Conservation (phyloP, 2,113 vertebrate genomes). For the Melanostigma gelatinosum region DNA sequence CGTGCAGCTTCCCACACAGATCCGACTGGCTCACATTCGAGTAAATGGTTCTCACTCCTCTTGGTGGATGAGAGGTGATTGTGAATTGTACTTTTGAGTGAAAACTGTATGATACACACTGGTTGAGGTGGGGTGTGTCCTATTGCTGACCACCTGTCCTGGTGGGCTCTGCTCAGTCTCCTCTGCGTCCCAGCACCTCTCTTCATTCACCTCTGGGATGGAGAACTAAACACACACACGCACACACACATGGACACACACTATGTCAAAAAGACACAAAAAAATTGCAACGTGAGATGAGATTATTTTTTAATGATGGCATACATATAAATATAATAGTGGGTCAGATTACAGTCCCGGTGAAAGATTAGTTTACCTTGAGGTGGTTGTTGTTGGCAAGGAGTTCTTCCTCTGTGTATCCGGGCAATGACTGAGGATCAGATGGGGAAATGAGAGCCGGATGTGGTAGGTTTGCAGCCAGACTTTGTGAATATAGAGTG, state of each 20-base stretch:
- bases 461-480: conserved; percentile 14
- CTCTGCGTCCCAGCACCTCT: conserved; percentile 69
- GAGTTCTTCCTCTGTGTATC: conserved; percentile 43
- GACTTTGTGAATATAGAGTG: neutral
- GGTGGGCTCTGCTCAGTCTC: conserved; percentile 66
- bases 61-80: neutral
- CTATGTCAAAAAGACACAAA: neutral
- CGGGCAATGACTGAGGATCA: conserved; percentile 23
- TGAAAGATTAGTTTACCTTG: conserved; percentile 55
- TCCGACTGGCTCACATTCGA: neutral
- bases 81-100: neutral
- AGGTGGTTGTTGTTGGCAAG: conserved; percentile 66
- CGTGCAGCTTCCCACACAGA: neutral
- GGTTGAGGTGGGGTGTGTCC: conserved; percentile 88
- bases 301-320: neutral
- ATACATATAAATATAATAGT: neutral
- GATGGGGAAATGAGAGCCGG: conserved; percentile 41
- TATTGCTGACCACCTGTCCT: conserved; percentile 76
- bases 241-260: conserved; percentile 19
- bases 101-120: conserved; percentile 80
- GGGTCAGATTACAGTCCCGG: neutral
- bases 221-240: conserved; percentile 78
- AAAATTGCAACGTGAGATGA: neutral
- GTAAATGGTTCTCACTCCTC: neutral
- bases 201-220: conserved; percentile 81